Evolutionary conservation across 2,113 vertebrate genomes (phyloP), one percentile per base, ranked within the genome.

Genomic region (Nothoprocta pentlandii): DNA sequence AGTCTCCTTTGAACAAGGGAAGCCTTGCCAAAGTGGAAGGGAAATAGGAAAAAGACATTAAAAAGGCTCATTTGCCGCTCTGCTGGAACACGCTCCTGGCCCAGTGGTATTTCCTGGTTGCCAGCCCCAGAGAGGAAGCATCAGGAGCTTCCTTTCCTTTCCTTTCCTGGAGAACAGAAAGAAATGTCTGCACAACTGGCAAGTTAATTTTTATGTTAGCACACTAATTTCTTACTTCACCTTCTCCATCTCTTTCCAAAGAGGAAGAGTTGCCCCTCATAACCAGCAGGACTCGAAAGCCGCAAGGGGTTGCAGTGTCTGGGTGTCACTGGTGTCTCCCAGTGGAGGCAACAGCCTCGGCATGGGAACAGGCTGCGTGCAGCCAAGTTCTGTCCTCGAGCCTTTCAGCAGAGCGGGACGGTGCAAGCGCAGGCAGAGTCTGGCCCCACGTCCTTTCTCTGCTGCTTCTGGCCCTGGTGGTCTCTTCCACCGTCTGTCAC

Each of bases 401-500:
- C 28, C 5, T 6, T 73, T 89, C 41, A 53, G 70, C 67, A 83
- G 75, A 49, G 32, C 0, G 3, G 79, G 15, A 63, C 26, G 46
- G 5, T 34, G 12, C 16, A 53, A 71, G 15, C 13, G 19, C 61
- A 85, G 70, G 54, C 8, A 61, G 81, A 61, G 76, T 80, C 30
- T 61, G 9, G 6, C 23, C 19, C 56, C 15, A 3, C 39, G 22
- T 62, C 22, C 8, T 17, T 85, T 68, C 5, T 12, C 20, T 3
- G 2, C 47, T 5, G 13, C 30, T 42, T 10, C 51, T 79, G n/a
- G 6, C 46, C 41, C 61, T 32, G 42, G 30, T 39, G 3, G 3
- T 71, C 81, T 66, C 3, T 21, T 89, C 19, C 79, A 17, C 41
- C 30, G 44, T 16, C 3, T 0, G 0, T 21, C 0, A 0, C 49